Evolutionary conservation across 2,797 vertebrate species (phyloP), one percentile per base, ranked within the genome.

Genomic region (Hyperoplus immaculatus): DNA sequence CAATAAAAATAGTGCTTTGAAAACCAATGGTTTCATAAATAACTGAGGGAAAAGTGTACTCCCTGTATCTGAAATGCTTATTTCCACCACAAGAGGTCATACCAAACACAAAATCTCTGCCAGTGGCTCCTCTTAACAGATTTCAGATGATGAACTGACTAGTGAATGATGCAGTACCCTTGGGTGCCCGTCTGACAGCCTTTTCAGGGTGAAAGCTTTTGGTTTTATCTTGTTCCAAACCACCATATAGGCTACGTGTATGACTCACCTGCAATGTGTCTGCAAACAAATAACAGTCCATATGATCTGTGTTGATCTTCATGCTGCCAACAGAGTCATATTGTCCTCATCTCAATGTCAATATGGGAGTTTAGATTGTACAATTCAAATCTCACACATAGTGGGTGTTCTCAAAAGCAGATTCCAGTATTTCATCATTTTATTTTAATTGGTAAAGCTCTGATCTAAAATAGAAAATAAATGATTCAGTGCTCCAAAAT

Each of bases 21-120:
- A 14, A 7, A 11, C 16, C 10, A 29, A 41, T 14, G 4, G 12
- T 16, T 6, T 29, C 6, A 38, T 41, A 1, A 61, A 57, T 53
- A 1, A 4, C 3, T 9, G 2, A 14, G n/a, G 29, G 2, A n/a
- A 13, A 49, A 3, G 3, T 3, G 0, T n/a, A 2, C 1, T 65
- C 41, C 57, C 29, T 56, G 39, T 38, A 13, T 8, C 16, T 81
- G 76, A 84, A 90, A 29, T 87, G 47, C 56, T 70, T 36, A 13
- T 77, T 80, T 83, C 39, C 14, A 61, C 92, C 93, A 93, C 92
- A 88, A 92, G 93, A 91, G 93, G 93, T 92, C 93, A 84, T 7
- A 83, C 89, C 87, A 73, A 83, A 92, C 89, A 89, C 81, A 89
- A 81, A 8, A 12, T 85, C 75, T 70, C 56, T 43, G 36, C 51